Base-by-base conservation (phyloP, 2,797 vertebrate species). In the Threskiornis aethiopicus region DNA sequence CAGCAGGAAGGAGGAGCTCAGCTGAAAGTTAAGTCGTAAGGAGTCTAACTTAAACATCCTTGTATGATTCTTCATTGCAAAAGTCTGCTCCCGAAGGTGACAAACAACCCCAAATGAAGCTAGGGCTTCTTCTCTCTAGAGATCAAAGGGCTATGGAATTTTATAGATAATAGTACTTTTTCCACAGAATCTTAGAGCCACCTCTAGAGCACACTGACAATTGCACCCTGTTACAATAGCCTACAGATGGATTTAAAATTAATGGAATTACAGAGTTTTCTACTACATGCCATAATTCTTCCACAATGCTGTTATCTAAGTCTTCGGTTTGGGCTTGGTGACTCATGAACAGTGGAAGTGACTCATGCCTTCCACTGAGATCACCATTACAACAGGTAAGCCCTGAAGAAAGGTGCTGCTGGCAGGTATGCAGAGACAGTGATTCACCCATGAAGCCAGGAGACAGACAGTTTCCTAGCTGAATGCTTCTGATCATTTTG, bases 311-410 rank as follows among this genome's bases (percentile, higher is more conserved):
- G 69, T 93, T 84, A 76, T 73, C 67, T 84, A 61, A 28, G 20
- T 31, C 37, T 84, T 62, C 5, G 7, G 39, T 62, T 24, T 20
- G 39, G 51, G 49, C 37, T 35, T 21, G 26, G n/a, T 86, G 82
- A 69, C 55, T 94, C 83, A 86, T 31, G 39, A 31, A 26, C 39
- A 33, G 64, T 96, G 77, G 37, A 92, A 93, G 21, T 96, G 91
- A 97, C 47, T 96, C 93, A 94, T 11, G 33, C 41, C 49, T 96
- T 95, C 93, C 91, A 61, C 81, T 96, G 95, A 96, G 67, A 82
- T 96, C 90, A 95, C 64, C 55, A 49, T 24, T 59, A 78, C 41
- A 54, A 64, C 81, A 90, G 84, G 90, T 95, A 80, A 93, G 59
- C 75, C 17, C 47, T 44, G 71, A 61, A 80, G 88, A 89, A 95